phyloP scores from a whole-genome alignment of 2,888 invertebrate genomes.

The Artemia sinica region DNA sequence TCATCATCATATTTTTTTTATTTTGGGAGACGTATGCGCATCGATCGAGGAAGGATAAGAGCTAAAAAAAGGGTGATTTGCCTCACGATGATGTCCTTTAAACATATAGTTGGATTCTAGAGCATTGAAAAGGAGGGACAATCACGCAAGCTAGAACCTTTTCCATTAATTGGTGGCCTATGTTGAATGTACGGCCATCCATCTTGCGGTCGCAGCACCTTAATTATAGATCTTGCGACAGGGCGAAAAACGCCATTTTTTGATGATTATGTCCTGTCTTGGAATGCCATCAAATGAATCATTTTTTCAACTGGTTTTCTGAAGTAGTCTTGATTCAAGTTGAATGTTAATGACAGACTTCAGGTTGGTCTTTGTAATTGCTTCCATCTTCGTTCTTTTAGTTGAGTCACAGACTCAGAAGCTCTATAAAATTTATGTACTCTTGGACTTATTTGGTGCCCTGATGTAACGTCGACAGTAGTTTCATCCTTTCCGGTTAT shows the following conservation, averaged over 20 bases:
- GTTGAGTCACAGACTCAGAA: no score
- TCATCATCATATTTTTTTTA: no score
- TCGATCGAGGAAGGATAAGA: no score
- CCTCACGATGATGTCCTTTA: constrained; percentile 2
- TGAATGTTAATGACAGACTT: neutral
- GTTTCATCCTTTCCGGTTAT: constrained; percentile 11
- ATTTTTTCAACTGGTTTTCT: constrained; percentile 5
- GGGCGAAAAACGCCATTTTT: constrained; percentile 5
- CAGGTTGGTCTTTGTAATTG: constrained; percentile 1
- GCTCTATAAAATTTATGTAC: neutral
- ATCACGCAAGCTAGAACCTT: neutral
- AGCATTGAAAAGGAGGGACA: constrained; percentile 6
- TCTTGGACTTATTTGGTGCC: constrained; percentile 10
- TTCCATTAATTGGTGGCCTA: constrained; percentile 12
- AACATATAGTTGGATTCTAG: neutral
- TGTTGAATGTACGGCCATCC: neutral
- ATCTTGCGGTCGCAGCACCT: constrained; percentile 9
- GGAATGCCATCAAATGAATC: constrained; percentile 5
- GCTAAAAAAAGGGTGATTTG: neutral
- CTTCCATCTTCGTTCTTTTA: neutral
- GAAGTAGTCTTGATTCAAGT: neutral
- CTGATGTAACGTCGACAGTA: constrained; percentile 5
- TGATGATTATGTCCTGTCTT: constrained; percentile 11
- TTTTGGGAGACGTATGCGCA: no score
- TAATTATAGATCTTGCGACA: constrained; percentile 11